These are phyloP conservation scores for Andricus curvator DNA, from an alignment of 2,888 invertebrate species.

Conservation along the genomic window DNA sequence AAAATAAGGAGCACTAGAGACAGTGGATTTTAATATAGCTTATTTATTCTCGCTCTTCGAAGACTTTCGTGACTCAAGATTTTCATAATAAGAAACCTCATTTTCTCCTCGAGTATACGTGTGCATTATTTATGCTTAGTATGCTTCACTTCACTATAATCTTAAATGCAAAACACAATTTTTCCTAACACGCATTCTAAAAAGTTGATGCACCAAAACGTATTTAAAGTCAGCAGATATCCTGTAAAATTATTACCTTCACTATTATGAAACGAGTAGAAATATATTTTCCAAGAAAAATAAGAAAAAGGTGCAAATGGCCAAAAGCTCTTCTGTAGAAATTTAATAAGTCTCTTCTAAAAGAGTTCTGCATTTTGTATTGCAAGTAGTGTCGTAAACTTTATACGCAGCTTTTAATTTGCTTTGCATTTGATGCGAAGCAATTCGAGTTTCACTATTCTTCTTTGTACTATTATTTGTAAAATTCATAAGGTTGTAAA, in stretches of 20 bases:
- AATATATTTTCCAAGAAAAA: neutral
- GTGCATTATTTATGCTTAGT: conserved; percentile 17
- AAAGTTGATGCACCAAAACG: neutral
- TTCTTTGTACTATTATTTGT: neutral
- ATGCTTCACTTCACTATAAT: neutral
- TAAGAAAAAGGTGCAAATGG: neutral
- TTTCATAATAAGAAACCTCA: conserved; percentile 60
- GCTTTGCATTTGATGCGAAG: neutral
- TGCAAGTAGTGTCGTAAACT: neutral
- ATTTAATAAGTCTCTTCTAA: neutral
- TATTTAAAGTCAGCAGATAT: neutral
- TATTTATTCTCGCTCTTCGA: conserved; percentile 66
- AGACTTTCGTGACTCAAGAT: conserved; percentile 60
- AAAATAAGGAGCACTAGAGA: neutral
- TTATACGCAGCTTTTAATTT: neutral
- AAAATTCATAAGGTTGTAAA: neutral
- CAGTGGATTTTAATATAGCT: conserved; percentile 67
- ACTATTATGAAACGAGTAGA: neutral
- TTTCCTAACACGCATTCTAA: neutral
- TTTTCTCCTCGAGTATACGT: conserved; percentile 23
- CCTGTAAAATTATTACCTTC: neutral
- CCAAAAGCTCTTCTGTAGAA: neutral
- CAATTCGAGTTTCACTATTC: neutral
- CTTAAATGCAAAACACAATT: conserved; percentile 5
- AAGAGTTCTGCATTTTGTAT: neutral